These are phyloP conservation scores for Eilema depressum DNA, from an alignment of 2,888 invertebrate species.

Conservation along the genomic window DNA sequence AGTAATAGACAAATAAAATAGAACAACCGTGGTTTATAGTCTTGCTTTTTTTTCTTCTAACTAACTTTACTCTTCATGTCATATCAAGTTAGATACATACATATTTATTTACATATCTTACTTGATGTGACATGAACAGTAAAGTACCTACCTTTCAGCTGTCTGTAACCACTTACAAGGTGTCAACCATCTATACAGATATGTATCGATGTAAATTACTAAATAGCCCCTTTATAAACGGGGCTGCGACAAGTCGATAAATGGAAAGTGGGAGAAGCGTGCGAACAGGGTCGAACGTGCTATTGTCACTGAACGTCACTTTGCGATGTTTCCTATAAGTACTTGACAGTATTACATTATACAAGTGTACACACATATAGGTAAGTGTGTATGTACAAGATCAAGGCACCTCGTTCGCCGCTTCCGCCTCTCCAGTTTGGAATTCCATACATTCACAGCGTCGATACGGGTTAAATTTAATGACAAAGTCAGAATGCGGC, in stretches of 20 bases:
- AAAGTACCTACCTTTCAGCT: conserved; percentile 27
- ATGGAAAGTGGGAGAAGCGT: conserved; percentile 79
- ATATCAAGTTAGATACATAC: no score
- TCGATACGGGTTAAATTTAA: conserved; percentile 55
- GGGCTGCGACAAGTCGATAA: conserved; percentile 75
- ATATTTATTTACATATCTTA: not conserved
- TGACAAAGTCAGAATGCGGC: conserved; percentile 53
- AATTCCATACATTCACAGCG: conserved; percentile 64
- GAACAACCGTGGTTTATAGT: no score
- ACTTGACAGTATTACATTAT: conserved; percentile 44
- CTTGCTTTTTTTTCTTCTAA: no score
- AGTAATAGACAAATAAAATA: no score
- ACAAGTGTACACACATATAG: conserved; percentile 38
- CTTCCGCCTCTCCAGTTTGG: conserved; percentile 77
- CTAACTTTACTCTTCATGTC: no score
- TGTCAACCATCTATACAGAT: conserved; percentile 36
- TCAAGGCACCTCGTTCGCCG: conserved; percentile 76
- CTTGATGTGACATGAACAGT: conserved; percentile 11
- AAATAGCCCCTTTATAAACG: conserved; percentile 69
- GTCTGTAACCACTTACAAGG: conserved; percentile 34
- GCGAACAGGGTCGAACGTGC: conserved; percentile 81
- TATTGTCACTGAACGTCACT: conserved; percentile 77
- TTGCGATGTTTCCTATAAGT: conserved; percentile 66
- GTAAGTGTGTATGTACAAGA: conserved; percentile 66
- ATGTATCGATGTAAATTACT: conserved; percentile 62